Conservation (phyloP, 2,113 vertebrate genomes). For the Electrona antarctica region DNA sequence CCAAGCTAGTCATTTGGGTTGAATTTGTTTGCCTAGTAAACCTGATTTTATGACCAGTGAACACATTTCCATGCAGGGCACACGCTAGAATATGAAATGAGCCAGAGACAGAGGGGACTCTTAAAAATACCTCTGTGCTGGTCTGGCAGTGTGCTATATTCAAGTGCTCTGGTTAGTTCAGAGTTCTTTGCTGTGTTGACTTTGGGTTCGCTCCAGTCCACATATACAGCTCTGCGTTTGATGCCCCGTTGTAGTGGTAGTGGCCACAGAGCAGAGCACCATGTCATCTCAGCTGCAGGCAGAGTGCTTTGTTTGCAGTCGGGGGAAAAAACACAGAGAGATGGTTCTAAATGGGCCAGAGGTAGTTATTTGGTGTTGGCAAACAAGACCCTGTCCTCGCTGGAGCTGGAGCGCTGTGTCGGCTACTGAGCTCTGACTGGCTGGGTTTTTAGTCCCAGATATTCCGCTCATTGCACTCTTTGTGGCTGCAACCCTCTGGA, state of each 20-base stretch:
- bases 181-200: constrained; percentile 60
- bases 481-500: constrained; percentile 18
- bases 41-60: constrained; percentile 44
- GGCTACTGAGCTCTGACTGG: constrained; percentile 53
- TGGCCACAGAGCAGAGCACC: constrained; percentile 51
- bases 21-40: constrained; percentile 40
- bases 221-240: constrained; percentile 59
- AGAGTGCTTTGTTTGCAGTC: constrained; percentile 67
- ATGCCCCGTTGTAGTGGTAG: constrained; percentile 32
- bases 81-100: constrained; percentile 46
- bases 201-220: constrained; percentile 55
- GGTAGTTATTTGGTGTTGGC: constrained; percentile 76
- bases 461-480: constrained; percentile 45
- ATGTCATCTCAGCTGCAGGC: constrained; percentile 63
- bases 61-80: constrained; percentile 42
- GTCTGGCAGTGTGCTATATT: constrained; percentile 41
- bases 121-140: constrained; percentile 40
- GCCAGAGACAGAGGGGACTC: constrained; percentile 40
- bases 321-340: constrained; percentile 46
- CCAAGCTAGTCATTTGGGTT: constrained; percentile 10
- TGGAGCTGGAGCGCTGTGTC: constrained; percentile 44
- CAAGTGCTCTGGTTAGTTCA: constrained; percentile 51
- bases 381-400: constrained; percentile 67
- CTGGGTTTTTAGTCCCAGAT: constrained; percentile 47
- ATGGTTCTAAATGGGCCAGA: constrained; percentile 67